A percentile compares a stretch with the other conserved stretches of the same genome.
Evolutionary conservation across 2,797 vertebrate species (phyloP).

Genomic region (Macropus fuliginosus): DNA sequence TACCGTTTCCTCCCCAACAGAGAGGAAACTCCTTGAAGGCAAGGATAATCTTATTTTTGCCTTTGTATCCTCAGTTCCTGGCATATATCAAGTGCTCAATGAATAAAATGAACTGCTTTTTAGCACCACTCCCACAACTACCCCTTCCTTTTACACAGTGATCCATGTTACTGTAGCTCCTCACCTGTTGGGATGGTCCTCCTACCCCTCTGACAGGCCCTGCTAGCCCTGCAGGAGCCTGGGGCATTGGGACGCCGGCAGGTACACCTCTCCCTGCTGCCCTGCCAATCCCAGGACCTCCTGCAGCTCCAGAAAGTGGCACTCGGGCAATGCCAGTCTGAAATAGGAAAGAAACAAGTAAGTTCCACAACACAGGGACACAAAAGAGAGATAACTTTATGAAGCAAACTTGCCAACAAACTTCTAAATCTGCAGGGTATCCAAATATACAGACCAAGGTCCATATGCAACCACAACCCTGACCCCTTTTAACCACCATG

Average conservation of each 20-base stretch:
- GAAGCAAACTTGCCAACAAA: background rate
- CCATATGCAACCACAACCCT: background rate
- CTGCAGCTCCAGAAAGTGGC: slow-evolving; percentile 95
- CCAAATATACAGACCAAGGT: background rate
- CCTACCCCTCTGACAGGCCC: slow-evolving; percentile 97
- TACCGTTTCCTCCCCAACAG: background rate
- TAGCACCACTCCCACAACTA: background rate
- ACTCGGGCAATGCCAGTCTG: slow-evolving; percentile 97
- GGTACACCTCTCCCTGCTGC: slow-evolving; percentile 96
- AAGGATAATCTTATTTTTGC: background rate
- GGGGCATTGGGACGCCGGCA: slow-evolving; percentile 96
- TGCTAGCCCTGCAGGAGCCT: slow-evolving; percentile 95
- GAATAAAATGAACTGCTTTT: background rate
- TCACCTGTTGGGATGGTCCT: slow-evolving; percentile 97
- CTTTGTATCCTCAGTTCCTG: background rate
- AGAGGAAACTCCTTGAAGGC: background rate
- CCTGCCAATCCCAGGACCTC: slow-evolving; percentile 95
- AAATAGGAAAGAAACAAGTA: slow-evolving; percentile 58
- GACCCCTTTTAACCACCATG: background rate
- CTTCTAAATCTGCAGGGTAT: background rate
- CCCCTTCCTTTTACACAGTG: rapidly evolving
- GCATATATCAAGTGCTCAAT: background rate
- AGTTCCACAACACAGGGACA: slow-evolving; percentile 11
- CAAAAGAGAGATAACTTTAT: background rate
- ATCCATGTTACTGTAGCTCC: background rate